A percentile compares a stretch with the other conserved stretches of the same genome.
These are phyloP conservation scores for Drosophila buzzatii DNA, from an alignment of 2,888 invertebrate genomes.

Conservation along the genomic window DNA sequence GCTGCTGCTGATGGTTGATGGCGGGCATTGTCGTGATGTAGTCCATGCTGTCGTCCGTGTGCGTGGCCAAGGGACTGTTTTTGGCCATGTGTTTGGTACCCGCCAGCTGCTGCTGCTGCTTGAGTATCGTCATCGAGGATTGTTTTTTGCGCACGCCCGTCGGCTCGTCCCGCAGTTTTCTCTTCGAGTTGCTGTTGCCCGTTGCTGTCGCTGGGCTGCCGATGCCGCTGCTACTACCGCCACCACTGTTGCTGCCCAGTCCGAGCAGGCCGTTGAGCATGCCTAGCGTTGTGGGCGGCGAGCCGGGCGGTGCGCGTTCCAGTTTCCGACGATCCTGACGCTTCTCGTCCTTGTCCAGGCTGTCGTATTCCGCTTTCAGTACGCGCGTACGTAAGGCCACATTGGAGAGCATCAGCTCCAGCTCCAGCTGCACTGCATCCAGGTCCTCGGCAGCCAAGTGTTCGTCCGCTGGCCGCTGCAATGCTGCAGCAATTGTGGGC, in stretches of 20 bases:
- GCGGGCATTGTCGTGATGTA: conserved; percentile 54
- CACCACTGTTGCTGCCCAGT: conserved; percentile 17
- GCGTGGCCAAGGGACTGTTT: conserved; percentile 85
- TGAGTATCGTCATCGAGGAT: conserved; percentile 87
- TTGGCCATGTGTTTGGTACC: conserved; percentile 84
- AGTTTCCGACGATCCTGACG: conserved; percentile 85
- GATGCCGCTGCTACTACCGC: conserved; percentile 31
- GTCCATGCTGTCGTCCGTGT: conserved; percentile 85
- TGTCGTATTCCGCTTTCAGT: conserved; percentile 91
- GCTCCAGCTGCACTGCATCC: conserved; percentile 93
- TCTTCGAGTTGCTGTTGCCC: conserved; percentile 69
- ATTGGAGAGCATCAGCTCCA: conserved; percentile 93
- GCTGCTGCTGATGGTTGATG: conserved; percentile 29
- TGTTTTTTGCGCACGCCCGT: conserved; percentile 85
- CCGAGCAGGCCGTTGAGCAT: conserved; percentile 50
- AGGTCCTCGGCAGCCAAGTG: conserved; percentile 95
- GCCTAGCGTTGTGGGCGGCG: conserved; percentile 55
- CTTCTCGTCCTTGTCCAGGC: conserved; percentile 88
- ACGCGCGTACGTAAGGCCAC: conserved; percentile 92
- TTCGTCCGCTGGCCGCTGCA: conserved; percentile 90
- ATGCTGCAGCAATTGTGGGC: conserved; percentile 89
- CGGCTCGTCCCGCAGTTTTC: conserved; percentile 82
- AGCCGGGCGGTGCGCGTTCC: conserved; percentile 74
- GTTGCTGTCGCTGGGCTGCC: conserved; percentile 43
- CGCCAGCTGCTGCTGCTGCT: conserved; percentile 77